Conservation (phyloP, 2,888 invertebrate genomes). For the Rhodophaea formosa region DNA sequence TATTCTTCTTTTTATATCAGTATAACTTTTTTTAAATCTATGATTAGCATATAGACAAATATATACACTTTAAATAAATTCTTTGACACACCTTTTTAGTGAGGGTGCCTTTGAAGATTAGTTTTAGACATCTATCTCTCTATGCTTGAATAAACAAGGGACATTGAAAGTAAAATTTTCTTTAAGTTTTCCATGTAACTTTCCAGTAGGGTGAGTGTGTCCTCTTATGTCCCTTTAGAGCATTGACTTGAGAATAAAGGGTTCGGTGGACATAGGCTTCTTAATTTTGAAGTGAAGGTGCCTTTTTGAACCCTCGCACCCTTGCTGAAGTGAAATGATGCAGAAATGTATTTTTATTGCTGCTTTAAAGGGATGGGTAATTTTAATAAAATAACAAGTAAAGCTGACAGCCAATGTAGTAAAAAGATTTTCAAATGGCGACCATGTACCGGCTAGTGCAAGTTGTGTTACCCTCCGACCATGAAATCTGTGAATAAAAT, state of each 20-base stretch:
- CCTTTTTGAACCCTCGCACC: background rate
- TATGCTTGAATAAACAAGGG: background rate
- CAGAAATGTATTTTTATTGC: background rate
- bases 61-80: background rate
- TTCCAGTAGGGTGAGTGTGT: background rate
- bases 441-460: no score
- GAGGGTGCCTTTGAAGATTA: background rate
- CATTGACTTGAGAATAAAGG: slow-evolving; percentile 6
- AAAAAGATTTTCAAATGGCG: no score
- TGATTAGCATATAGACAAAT: no score
- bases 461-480: no score
- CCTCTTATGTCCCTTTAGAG: background rate
- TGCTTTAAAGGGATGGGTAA: background rate
- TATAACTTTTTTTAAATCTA: no score
- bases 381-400: no score
- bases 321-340: background rate
- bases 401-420: no score
- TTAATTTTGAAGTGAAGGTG: background rate
- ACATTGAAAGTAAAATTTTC: background rate
- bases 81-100: background rate
- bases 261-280: background rate
- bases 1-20: no score
- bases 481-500: no score
- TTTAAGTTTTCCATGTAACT: background rate
- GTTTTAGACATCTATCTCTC: background rate